phyloP scores from a whole-genome alignment of 2,888 invertebrate species.

The Rhopalosiphum nymphaeae region DNA sequence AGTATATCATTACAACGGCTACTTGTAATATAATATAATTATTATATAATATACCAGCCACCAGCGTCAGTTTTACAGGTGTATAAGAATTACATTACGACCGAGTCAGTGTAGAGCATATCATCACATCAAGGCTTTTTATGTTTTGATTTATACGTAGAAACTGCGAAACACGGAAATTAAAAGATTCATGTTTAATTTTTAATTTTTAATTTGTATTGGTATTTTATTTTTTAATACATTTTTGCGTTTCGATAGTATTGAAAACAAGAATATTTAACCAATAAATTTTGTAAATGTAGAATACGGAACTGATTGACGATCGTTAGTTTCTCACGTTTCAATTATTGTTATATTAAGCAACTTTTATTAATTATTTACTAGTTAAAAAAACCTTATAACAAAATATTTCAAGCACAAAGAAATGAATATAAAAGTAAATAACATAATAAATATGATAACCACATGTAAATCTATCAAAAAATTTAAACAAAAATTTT shows the following conservation, averaged over 20 bases:
- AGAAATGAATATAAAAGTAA: background rate
- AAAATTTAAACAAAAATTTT: background rate
- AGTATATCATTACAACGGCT: conserved; percentile 39
- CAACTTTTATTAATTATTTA: background rate
- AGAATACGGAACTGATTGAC: background rate
- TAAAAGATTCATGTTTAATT: background rate
- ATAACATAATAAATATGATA: background rate
- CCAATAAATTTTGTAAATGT: background rate
- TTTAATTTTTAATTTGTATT: background rate
- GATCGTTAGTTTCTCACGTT: background rate
- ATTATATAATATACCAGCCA: background rate
- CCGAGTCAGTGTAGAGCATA: background rate
- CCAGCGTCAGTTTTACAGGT: background rate
- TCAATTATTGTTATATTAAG: background rate
- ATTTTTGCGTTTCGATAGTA: background rate
- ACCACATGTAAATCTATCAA: background rate
- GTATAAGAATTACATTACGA: background rate
- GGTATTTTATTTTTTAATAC: background rate
- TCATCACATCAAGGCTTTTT: conserved; percentile 15
- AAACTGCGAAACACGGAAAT: background rate
- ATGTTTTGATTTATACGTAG: conserved; percentile 18
- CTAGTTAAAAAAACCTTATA: background rate
- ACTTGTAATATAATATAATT: conserved; percentile 23
- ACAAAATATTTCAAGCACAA: background rate
- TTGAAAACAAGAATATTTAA: background rate